Conservation (phyloP, 2,113 vertebrate genomes). For the Hydropotes inermis region DNA sequence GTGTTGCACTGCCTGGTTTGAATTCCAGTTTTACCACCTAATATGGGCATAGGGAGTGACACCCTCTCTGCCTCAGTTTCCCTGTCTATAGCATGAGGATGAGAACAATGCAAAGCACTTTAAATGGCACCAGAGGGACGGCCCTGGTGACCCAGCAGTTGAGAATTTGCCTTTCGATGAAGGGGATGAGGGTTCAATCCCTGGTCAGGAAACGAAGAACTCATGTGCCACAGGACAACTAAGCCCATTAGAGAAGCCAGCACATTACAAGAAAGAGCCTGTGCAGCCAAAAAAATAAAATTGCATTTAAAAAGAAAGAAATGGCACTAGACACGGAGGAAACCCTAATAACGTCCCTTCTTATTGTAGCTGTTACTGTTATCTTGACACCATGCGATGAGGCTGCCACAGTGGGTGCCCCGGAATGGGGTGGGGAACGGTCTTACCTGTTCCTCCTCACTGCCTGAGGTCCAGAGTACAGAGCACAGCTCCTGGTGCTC, state of each 20-base stretch:
- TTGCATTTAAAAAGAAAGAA: neutral
- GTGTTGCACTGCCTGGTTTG: rapidly evolving
- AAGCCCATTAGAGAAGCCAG: neutral
- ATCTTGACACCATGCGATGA: rapidly evolving
- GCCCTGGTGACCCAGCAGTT: neutral
- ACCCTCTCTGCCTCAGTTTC: rapidly evolving
- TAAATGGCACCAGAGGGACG: neutral
- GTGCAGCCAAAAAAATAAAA: neutral
- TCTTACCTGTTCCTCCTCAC: neutral
- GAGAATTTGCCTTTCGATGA: neutral
- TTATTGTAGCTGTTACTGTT: rapidly evolving
- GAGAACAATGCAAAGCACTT: rapidly evolving
- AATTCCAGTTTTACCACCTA: neutral
- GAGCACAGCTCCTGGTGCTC: neutral
- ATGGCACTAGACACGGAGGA: rapidly evolving
- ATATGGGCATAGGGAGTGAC: rapidly evolving
- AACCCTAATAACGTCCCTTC: neutral
- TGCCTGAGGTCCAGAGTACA: neutral
- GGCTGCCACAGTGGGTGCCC: rapidly evolving
- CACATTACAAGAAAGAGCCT: neutral
- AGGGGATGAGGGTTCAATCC: neutral
- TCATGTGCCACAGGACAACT: neutral
- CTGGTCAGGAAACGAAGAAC: neutral
- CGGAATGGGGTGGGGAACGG: neutral
- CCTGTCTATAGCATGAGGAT: rapidly evolving